Percentiles rank a stretch among this genome's conserved stretches.
phyloP scores from a whole-genome alignment of 2,113 vertebrate species.

The Chaetura pelagica region DNA sequence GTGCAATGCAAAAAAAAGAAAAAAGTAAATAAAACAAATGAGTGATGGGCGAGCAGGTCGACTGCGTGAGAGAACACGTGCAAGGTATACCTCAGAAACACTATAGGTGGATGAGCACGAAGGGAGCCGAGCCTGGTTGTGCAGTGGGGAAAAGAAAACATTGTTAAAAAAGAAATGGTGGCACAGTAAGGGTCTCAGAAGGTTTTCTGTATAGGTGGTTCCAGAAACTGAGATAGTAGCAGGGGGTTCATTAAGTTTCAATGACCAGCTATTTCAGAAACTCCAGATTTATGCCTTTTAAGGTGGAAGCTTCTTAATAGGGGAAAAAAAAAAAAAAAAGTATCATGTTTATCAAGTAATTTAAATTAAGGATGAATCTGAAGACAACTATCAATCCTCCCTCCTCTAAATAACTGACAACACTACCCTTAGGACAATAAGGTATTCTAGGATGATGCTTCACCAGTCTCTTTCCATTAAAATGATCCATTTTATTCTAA shows the following conservation, averaged over 20 bases:
- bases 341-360: neutral
- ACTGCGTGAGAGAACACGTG: slow-evolving; percentile 86
- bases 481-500: neutral
- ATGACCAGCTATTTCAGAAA: slow-evolving; percentile 62
- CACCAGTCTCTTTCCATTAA: neutral
- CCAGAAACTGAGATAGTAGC: slow-evolving; percentile 75
- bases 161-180: slow-evolving; percentile 83
- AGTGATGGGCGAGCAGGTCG: slow-evolving; percentile 76
- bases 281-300: slow-evolving; percentile 55
- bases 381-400: neutral
- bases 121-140: slow-evolving; percentile 98
- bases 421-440: neutral
- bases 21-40: slow-evolving; percentile 55
- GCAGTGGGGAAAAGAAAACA: slow-evolving; percentile 90
- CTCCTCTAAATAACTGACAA: neutral
- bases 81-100: slow-evolving; percentile 99
- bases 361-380: neutral
- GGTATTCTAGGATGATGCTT: neutral
- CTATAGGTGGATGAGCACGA: slow-evolving; percentile 99
- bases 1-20: slow-evolving; percentile 78
- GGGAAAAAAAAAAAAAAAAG: neutral
- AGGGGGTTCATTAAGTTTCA: slow-evolving; percentile 67
- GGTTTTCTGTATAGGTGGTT: slow-evolving; percentile 76
- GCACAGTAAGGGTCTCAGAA: slow-evolving; percentile 76
- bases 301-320: slow-evolving; percentile 54